phyloP scores from a whole-genome alignment of 1,140 invertebrate genomes.

The Sesamia nonagrioides region DNA sequence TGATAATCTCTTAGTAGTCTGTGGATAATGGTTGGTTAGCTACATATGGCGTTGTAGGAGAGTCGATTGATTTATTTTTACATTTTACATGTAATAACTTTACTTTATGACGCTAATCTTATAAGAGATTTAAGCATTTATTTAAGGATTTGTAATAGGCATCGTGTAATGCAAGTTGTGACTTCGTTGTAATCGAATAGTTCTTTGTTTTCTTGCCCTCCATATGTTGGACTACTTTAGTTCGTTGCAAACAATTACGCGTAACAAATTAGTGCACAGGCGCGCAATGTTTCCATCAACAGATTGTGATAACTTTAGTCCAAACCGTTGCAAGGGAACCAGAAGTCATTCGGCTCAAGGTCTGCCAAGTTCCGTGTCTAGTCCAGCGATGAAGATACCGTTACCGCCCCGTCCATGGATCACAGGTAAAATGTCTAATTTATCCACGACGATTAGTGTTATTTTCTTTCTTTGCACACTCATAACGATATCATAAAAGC shows the following conservation, averaged over 20 bases:
- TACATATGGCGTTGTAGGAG: conserved; percentile 78
- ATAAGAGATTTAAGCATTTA: conserved; percentile 76
- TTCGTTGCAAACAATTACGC: conserved; percentile 39
- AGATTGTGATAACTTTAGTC: conserved; percentile 57
- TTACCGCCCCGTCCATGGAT: conserved; percentile 83
- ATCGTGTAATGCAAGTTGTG: conserved; percentile 58
- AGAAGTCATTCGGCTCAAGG: conserved; percentile 83
- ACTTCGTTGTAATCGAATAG: conserved; percentile 57
- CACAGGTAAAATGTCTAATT: conserved; percentile 68
- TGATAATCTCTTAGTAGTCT: no score
- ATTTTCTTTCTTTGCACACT: neutral
- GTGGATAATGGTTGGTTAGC: conserved; percentile 28
- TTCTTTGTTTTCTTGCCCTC: conserved; percentile 60
- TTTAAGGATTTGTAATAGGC: conserved; percentile 58
- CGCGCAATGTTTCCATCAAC: conserved; percentile 70
- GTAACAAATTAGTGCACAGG: conserved; percentile 30
- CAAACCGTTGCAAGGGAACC: conserved; percentile 55
- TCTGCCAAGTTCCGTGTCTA: conserved; percentile 66
- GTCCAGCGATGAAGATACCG: conserved; percentile 82
- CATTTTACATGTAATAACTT: conserved; percentile 62
- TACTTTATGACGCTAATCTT: conserved; percentile 74
- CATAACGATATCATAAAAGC: neutral
- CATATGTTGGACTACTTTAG: conserved; percentile 65
- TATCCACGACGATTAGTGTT: neutral
- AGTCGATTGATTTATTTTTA: conserved; percentile 77